phyloP scores from a whole-genome alignment of 2,113 vertebrate genomes.

The Pituophis catenifer region DNA sequence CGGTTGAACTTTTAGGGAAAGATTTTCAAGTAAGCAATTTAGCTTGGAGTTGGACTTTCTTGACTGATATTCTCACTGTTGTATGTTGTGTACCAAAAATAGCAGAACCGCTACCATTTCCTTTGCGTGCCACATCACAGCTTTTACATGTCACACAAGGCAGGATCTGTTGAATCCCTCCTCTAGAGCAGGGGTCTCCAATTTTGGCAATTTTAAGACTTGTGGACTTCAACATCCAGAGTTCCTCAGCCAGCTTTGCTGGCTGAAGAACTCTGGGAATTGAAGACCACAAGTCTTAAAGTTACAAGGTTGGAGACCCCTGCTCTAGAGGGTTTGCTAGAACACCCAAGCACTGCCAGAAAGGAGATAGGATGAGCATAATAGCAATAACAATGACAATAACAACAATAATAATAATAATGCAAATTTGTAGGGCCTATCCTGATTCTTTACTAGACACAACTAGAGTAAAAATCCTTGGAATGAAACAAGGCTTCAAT shows the following conservation, averaged over 20 bases:
- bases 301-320: too few relatives aligned
- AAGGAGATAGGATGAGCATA: background rate
- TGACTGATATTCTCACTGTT: background rate
- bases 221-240: too few relatives aligned
- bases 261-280: too few relatives aligned
- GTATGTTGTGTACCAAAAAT: background rate
- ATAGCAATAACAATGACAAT: too few relatives aligned
- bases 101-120: background rate
- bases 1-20: background rate
- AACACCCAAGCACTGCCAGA: background rate
- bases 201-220: too few relatives aligned
- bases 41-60: background rate
- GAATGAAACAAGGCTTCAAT: background rate
- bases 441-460: background rate
- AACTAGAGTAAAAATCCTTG: background rate
- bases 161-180: background rate
- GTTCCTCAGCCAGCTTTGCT: too few relatives aligned
- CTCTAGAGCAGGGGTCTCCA: too few relatives aligned
- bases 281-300: too few relatives aligned
- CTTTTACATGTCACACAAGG: background rate
- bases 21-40: background rate
- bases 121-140: background rate
- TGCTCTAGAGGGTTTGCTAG: background rate
- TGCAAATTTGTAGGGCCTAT: background rate
- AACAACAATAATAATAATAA: too few relatives aligned